A percentile compares a stretch with the other conserved stretches of the same genome.
phyloP scores from a whole-genome alignment of 2,113 vertebrate genomes.

The Promerops cafer region DNA sequence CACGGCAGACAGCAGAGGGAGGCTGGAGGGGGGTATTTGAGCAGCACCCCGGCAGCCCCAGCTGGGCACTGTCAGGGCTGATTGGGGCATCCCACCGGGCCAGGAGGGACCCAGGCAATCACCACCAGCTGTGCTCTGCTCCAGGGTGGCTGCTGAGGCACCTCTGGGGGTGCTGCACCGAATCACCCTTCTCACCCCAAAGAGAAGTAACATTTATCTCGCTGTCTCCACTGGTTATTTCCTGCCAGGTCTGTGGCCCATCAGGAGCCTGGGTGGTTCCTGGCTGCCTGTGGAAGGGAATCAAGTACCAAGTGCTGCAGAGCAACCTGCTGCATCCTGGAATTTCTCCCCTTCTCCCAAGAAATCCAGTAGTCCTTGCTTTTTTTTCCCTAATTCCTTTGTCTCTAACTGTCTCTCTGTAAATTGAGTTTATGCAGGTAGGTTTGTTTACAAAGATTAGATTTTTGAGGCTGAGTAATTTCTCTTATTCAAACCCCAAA shows the following conservation, averaged over 20 bases:
- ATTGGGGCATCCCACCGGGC: not conserved
- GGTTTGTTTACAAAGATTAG: not conserved
- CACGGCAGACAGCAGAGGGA: fast-evolving
- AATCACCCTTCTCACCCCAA: not conserved
- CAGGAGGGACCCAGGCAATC: not conserved
- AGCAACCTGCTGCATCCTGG: fast-evolving
- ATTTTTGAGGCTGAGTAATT: not conserved
- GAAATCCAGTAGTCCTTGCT: not conserved
- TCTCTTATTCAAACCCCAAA: not conserved
- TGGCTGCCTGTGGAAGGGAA: not conserved
- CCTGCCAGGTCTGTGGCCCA: not conserved
- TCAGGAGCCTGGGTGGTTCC: not conserved
- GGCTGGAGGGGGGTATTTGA: fast-evolving
- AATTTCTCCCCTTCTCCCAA: not conserved
- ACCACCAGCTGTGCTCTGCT: not conserved
- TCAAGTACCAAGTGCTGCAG: not conserved
- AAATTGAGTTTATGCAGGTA: not conserved
- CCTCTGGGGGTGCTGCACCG: not conserved
- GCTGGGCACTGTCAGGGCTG: not conserved
- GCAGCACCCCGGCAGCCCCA: not conserved
- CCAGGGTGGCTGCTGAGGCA: not conserved
- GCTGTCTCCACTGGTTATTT: not conserved
- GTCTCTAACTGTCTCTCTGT: not conserved
- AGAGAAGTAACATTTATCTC: not conserved
- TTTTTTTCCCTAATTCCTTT: not conserved